Evolutionary conservation across 1,140 invertebrate genomes (phyloP).

Genomic region (Cotesia typhae): DNA sequence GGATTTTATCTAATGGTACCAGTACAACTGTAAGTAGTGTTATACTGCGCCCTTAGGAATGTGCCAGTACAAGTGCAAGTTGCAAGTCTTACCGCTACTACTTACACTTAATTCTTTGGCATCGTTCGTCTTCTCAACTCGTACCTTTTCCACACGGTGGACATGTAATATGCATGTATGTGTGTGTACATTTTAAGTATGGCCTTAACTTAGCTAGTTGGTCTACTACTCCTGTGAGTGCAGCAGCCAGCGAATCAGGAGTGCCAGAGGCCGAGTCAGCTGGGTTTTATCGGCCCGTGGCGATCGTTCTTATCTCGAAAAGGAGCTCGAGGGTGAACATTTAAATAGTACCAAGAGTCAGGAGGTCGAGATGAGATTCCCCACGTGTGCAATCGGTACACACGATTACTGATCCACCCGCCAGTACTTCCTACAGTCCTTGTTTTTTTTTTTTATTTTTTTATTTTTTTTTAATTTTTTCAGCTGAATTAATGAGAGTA

Average conservation of each 20-base stretch:
- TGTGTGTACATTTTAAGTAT: too few relatives aligned
- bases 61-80: background rate
- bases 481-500: too few relatives aligned
- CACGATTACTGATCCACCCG: slow-evolving; percentile 21
- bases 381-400: slow-evolving; percentile 29
- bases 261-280: slow-evolving; percentile 17
- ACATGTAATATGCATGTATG: too few relatives aligned
- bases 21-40: too few relatives aligned
- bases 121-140: slow-evolving; percentile 38
- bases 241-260: slow-evolving; percentile 6
- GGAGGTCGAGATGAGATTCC: slow-evolving; percentile 29
- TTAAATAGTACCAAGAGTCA: slow-evolving; percentile 28
- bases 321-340: slow-evolving; percentile 28
- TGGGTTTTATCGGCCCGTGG: slow-evolving; percentile 19
- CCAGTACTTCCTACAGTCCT: too few relatives aligned
- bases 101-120: slow-evolving; percentile 1
- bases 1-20: too few relatives aligned
- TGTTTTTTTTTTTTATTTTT: too few relatives aligned
- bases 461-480: too few relatives aligned
- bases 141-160: slow-evolving; percentile 13
- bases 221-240: too few relatives aligned
- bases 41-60: background rate
- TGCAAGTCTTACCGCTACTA: too few relatives aligned
- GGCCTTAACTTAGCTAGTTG: too few relatives aligned
- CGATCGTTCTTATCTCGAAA: slow-evolving; percentile 28